Conservation (phyloP, 2,797 vertebrate genomes). For the Coracias cyanogaster region DNA sequence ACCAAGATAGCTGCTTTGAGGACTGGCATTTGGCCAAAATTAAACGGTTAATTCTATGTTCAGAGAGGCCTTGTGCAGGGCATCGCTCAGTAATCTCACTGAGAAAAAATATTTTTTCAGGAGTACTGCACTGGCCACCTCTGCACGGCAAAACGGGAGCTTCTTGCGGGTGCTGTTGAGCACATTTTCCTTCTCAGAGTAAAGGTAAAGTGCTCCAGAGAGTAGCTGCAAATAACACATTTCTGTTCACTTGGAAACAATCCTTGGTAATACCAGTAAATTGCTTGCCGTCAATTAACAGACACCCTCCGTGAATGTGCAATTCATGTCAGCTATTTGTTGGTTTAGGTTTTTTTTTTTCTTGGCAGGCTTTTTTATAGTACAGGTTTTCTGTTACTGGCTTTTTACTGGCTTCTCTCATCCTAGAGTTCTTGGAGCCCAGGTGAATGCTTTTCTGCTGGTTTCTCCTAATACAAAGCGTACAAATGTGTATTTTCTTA, state of each 20-base stretch:
- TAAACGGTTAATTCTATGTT: neutral
- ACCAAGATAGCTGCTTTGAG: neutral
- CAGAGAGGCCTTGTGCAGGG: neutral
- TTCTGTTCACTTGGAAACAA: neutral
- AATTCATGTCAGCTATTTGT: neutral
- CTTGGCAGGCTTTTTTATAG: neutral
- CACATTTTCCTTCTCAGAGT: neutral
- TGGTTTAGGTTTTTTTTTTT: neutral
- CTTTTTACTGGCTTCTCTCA: neutral
- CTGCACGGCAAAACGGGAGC: neutral
- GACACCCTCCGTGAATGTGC: rapidly evolving
- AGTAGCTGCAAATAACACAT: neutral
- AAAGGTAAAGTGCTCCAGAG: neutral
- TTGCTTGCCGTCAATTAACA: neutral
- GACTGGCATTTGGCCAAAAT: neutral
- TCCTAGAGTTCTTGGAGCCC: neutral
- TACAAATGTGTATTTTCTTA: neutral
- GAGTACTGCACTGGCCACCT: neutral
- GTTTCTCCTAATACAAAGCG: neutral
- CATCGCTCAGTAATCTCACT: neutral
- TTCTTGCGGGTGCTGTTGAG: neutral
- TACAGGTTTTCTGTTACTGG: neutral
- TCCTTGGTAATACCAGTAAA: neutral
- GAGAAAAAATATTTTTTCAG: neutral
- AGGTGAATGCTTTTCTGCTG: neutral